These are phyloP conservation scores for Gisinianus flammeolus DNA, from an alignment of 2,888 invertebrate genomes.

Conservation along the genomic window DNA sequence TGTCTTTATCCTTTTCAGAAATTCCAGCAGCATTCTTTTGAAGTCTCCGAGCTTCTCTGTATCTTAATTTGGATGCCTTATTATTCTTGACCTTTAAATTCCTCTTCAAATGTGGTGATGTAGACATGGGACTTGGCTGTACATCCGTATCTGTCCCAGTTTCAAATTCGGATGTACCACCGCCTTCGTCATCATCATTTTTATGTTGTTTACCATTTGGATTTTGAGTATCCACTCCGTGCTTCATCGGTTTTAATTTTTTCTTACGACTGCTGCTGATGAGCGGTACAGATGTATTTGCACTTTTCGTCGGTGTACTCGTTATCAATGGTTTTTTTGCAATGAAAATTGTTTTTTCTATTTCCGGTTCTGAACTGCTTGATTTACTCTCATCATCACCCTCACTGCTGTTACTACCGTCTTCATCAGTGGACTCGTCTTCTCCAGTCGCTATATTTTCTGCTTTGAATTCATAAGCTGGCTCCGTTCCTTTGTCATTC, in stretches of 20 bases:
- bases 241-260: not conserved
- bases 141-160: not conserved
- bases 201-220: not conserved
- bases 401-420: not conserved
- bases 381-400: not conserved
- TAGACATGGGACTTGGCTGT: not conserved
- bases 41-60: not conserved
- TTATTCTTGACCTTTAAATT: slow-evolving; percentile 27
- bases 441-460: slow-evolving; percentile 2
- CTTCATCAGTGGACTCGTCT: not conserved
- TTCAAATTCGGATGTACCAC: not conserved
- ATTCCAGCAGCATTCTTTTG: not conserved
- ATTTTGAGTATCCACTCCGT: not conserved
- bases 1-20: not conserved
- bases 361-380: not conserved
- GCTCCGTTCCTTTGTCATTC: not conserved
- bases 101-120: slow-evolving; percentile 6
- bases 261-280: not conserved
- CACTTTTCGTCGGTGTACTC: not conserved
- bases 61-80: slow-evolving; percentile 26
- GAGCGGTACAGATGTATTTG: no score
- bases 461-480: not conserved
- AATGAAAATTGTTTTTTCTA: slow-evolving; percentile 1
- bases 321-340: not conserved
- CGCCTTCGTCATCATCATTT: not conserved